A percentile compares a stretch with the other conserved stretches of the same genome.
phyloP scores from a whole-genome alignment of 2,797 vertebrate species.

The Argya squamiceps region DNA sequence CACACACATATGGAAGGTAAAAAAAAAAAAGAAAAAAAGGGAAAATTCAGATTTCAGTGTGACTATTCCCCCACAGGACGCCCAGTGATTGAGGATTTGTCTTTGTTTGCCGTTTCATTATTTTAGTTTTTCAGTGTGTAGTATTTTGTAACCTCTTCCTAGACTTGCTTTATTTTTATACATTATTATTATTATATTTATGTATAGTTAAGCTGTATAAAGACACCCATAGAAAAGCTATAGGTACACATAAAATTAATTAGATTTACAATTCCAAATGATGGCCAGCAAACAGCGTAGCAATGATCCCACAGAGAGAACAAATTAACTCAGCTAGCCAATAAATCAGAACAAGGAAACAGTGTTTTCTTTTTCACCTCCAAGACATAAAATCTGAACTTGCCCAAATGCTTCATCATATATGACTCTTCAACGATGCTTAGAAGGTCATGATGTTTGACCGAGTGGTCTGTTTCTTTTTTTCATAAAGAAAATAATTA shows the following conservation, averaged over 20 bases:
- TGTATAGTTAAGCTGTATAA: background rate
- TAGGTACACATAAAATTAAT: conserved; percentile 27
- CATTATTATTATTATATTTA: background rate
- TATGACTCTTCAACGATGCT: background rate
- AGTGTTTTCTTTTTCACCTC: background rate
- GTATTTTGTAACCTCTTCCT: background rate
- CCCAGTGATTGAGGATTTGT: background rate
- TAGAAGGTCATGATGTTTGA: background rate
- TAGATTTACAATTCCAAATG: conserved; percentile 8
- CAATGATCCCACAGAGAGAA: background rate
- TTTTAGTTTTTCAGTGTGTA: background rate
- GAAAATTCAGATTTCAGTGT: background rate
- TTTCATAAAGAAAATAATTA: background rate
- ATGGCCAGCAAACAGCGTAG: background rate
- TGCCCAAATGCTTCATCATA: background rate
- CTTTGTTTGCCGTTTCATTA: background rate
- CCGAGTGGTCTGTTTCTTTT: background rate
- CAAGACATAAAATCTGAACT: background rate
- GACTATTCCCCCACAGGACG: background rate
- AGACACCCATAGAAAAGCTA: background rate
- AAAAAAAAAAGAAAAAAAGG: background rate
- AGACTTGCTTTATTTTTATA: background rate
- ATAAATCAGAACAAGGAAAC: conserved; percentile 18
- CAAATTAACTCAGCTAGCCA: conserved; percentile 26
- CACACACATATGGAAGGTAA: background rate